A percentile compares a stretch with the other conserved stretches of the same genome.
Conservation (phyloP, 2,113 vertebrate species). For the Gavialis gangeticus region DNA sequence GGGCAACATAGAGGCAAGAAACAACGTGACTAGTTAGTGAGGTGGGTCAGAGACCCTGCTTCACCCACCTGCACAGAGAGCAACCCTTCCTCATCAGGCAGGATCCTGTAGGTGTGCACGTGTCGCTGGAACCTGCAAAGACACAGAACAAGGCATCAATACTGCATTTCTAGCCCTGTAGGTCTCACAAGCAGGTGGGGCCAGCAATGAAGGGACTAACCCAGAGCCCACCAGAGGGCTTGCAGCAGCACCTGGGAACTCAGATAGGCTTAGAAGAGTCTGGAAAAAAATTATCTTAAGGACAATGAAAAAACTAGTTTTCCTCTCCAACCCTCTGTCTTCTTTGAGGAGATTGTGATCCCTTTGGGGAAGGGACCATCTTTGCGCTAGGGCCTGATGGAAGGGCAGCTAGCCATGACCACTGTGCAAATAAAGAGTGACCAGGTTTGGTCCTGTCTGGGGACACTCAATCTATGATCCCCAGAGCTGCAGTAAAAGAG, state of each 20-base stretch:
- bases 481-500: neutral
- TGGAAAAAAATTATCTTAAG: neutral
- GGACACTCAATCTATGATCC: neutral
- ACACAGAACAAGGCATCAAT: neutral
- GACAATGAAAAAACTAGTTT: neutral
- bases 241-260: neutral
- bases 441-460: neutral
- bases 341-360: neutral
- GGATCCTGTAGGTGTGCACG: slow-evolving; percentile 90
- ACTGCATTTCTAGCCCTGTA: neutral
- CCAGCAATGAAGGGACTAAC: neutral
- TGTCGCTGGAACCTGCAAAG: slow-evolving; percentile 84
- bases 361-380: neutral
- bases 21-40: neutral
- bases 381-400: neutral
- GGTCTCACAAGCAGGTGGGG: neutral
- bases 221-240: neutral
- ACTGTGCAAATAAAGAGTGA: too few relatives aligned
- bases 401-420: too few relatives aligned
- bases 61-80: slow-evolving; percentile 88
- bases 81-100: slow-evolving; percentile 86
- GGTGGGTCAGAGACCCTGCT: slow-evolving; percentile 15
- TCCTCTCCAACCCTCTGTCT: neutral
- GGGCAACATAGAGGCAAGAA: slow-evolving; percentile 50
- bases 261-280: neutral